Evolutionary conservation across 1,140 invertebrate genomes (phyloP), one percentile per base, ranked within the genome.

Genomic region (Eubasilissa regina): DNA sequence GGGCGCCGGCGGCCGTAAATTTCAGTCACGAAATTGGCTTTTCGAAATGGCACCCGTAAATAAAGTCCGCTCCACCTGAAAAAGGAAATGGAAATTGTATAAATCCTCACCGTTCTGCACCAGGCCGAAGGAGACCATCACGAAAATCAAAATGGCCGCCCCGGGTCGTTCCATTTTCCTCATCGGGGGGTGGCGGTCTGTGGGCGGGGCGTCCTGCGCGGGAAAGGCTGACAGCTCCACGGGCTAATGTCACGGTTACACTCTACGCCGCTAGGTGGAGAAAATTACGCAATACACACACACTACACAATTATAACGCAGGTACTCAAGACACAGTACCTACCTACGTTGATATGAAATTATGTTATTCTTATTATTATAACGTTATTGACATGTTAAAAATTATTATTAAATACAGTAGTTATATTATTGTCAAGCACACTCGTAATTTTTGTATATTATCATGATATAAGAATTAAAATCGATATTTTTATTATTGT

Each of bases 121-220:
- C 21, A 72, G 66, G 13, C 53, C 64, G 43, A 70, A 48, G 66
- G 53, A 78, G 15, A 72, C 45, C 35, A 78, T 47, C 12, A 13
- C 64, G 44, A 78, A 73, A 47, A 78, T 53, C 66, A 78, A 78
- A 66, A 78, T 78, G 77, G 77, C 77, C n/a, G 55, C 45, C 12
- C 10, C n/a, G 75, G 75, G 25, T 21, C 77, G 77, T 58, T 73
- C 77, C 77, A 78, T 78, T 70, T 70, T 60, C 48, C 21, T 35
- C 62, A 47, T 44, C 51, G 25, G 25, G n/a, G 70, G 70, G 70
- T 44, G 45, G 13, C 45, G 11, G 15, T 58, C 44, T 43, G 19
- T 45, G 75, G 75, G 58, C 58, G 58, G 75, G 60, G 44, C 45
- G 15, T 21, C 45, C 21, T 17, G 47, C 62, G 75, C 75, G 58